Evolutionary conservation across 2,797 vertebrate genomes (phyloP).

Genomic region (Avahi laniger): DNA sequence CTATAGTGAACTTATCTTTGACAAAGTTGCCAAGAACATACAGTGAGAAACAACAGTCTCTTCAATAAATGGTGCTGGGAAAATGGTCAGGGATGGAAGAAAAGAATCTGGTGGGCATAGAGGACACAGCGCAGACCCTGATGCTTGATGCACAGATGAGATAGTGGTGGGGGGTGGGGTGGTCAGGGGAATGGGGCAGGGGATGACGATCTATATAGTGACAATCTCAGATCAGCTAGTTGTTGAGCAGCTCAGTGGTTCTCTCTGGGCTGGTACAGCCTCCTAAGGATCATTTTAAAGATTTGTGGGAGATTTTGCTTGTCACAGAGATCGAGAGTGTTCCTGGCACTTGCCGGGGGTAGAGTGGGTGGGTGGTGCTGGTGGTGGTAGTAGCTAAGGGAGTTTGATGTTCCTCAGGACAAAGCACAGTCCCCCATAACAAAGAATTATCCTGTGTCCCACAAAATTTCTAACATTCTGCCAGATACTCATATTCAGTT

Average conservation of each 20-base stretch:
- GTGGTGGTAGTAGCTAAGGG: not conserved
- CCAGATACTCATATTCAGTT: not conserved
- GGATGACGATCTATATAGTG: fast-evolving
- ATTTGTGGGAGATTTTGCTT: not conserved
- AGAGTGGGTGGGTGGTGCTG: not conserved
- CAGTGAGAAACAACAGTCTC: too few relatives aligned
- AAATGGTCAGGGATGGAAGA: too few relatives aligned
- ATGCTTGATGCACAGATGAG: not conserved
- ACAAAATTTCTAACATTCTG: not conserved
- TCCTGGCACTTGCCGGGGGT: not conserved
- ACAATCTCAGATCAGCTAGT: not conserved
- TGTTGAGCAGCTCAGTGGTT: not conserved
- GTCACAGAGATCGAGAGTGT: not conserved
- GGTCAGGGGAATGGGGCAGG: too few relatives aligned
- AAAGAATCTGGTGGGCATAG: not conserved
- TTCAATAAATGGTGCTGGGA: too few relatives aligned
- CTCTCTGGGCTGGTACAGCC: not conserved
- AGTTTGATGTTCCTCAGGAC: not conserved
- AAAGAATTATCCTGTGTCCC: not conserved
- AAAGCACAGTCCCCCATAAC: not conserved
- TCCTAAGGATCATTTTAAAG: not conserved
- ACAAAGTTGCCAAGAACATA: too few relatives aligned
- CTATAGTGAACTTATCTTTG: too few relatives aligned
- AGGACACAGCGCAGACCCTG: not conserved
- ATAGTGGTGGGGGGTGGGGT: too few relatives aligned